Base-by-base conservation (phyloP, 1,140 invertebrate species). In the Diachasmimorpha longicaudata region DNA sequence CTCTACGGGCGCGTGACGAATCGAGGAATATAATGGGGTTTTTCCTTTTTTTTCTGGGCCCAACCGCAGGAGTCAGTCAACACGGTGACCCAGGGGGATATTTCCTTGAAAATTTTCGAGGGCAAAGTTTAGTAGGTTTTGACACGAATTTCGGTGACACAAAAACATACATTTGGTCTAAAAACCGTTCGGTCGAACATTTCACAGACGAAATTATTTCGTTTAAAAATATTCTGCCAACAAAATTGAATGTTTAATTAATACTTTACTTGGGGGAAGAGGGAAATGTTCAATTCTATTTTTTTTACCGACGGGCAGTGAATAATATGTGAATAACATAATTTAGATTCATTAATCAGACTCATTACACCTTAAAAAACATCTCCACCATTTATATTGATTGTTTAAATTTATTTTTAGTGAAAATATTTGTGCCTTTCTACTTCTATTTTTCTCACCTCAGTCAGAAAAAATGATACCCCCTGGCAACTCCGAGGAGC, bases 371-470 rank as follows among this genome's bases (percentile, higher is more conserved):
- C n/a, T n/a, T n/a, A n/a, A n/a, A n/a, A n/a, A n/a, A n/a, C n/a
- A n/a, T n/a, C n/a, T n/a, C n/a, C n/a, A n/a, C n/a, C n/a, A n/a
- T n/a, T n/a, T n/a, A n/a, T n/a, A n/a, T n/a, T n/a, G n/a, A n/a
- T n/a, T n/a, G n/a, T n/a, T n/a, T n/a, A n/a, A n/a, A n/a, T n/a
- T n/a, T n/a, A n/a, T n/a, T n/a, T n/a, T n/a, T n/a, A n/a, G n/a
- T n/a, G 81, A 84, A 86, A 85, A 85, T 85, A 85, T 86, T 85
- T 85, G 82, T 85, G 79, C 81, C 8, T 52, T 19, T 4, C 72
- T 70, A 80, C 80, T 81, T 79, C 79, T 79, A 79, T 66, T 66
- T 55, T 78, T 72, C 37, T 63, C 25, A 42, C 37, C 21, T 52
- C 25, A 19, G n/a, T 19, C 21, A 8, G n/a, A 63, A 25, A 63